Conservation (phyloP, 2,888 invertebrate species). For the Lochmaea capreae region DNA sequence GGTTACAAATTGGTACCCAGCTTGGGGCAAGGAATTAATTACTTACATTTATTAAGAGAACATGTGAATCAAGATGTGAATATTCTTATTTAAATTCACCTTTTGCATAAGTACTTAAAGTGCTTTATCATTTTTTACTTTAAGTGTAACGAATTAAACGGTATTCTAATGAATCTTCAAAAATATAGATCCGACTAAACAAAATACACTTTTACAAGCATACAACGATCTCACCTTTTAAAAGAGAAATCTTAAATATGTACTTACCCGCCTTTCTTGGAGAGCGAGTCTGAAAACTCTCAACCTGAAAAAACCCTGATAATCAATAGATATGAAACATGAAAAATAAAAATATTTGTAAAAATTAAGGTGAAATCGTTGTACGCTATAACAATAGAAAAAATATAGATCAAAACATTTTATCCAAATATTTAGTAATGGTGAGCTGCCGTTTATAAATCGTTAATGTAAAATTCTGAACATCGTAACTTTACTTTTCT, state of each 20-base stretch:
- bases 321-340: background rate
- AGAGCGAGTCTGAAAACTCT: background rate
- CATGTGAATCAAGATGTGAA: no score
- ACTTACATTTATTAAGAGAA: no score
- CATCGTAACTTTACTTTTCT: no score
- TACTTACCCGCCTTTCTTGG: background rate
- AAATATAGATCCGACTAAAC: background rate
- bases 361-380: background rate
- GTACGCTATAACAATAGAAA: background rate
- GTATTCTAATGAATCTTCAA: background rate
- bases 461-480: no score
- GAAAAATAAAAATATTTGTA: background rate
- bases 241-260: background rate
- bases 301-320: background rate
- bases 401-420: no score
- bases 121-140: conserved; percentile 1
- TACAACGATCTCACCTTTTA: background rate
- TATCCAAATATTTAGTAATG: no score
- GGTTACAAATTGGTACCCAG: no score
- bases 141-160: background rate
- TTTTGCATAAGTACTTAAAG: background rate
- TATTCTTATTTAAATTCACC: no score
- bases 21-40: no score
- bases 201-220: background rate
- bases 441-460: no score